Conservation (phyloP, 2,888 invertebrate genomes). For the Ennomos quercinarius region DNA sequence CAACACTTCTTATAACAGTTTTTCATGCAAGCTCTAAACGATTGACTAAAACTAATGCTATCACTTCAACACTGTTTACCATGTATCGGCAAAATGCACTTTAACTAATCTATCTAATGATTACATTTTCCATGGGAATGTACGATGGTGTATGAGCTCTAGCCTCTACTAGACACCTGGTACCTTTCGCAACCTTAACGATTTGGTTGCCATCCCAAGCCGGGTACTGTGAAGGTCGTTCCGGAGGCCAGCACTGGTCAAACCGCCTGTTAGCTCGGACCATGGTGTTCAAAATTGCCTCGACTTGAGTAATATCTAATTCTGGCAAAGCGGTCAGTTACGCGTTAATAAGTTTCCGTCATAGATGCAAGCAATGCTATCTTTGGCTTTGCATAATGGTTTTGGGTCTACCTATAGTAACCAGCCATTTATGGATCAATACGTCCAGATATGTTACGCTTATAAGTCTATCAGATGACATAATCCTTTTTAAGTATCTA, state of each 20-base stretch:
- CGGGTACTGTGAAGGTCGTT: conserved; percentile 41
- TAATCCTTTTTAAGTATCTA: no score
- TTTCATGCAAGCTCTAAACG: no score
- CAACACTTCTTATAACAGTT: no score
- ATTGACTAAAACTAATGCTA: no score
- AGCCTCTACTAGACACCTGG: conserved; percentile 50
- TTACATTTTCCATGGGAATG: no score
- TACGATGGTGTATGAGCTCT: background rate
- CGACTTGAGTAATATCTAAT: conserved; percentile 75
- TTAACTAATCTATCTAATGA: no score
- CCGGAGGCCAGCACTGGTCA: conserved; percentile 74
- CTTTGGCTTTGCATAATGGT: conserved; percentile 21
- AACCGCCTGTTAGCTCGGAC: conserved; percentile 68
- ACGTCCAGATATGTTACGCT: no score
- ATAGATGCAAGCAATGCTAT: conserved; percentile 21
- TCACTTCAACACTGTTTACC: no score
- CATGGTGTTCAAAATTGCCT: conserved; percentile 74
- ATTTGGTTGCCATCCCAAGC: conserved; percentile 74
- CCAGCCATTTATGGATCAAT: no score
- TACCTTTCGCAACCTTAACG: conserved; percentile 76
- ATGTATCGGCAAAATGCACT: no score
- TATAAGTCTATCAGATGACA: no score
- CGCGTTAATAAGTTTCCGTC: conserved; percentile 63
- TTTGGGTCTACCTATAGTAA: conserved; percentile 3
- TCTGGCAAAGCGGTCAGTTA: conserved; percentile 73